Base-by-base conservation (phyloP, 2,888 invertebrate species). In the Callosobruchus maculatus region DNA sequence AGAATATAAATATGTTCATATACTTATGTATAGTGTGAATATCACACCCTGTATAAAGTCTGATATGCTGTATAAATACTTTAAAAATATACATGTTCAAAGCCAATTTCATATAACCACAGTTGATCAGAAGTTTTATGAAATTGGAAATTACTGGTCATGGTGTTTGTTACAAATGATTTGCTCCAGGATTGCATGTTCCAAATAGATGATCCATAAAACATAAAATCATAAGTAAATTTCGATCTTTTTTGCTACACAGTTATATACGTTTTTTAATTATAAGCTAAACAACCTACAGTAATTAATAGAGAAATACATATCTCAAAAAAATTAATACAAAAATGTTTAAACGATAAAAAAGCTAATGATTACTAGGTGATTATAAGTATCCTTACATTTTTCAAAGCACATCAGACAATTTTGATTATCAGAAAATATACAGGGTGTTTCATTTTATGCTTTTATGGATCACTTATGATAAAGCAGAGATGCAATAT, bases 1-100 rank as follows among this genome's bases (percentile, higher is more conserved):
- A 80, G 82, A 83, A 82, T 83, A 83, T 81, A 80, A 80, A 78
- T 79, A 79, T 79, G 76, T 78, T 75, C 73, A 76, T 75, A 75
- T 73, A 73, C 75, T 74, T 80, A 80, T 77, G 78, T 78, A 78
- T 77, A 74, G 80, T 81, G 80, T 82, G 82, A 82, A 82, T 82
- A 80, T 82, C 82, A 82, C 82, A 81, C 78, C 66, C 70, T 26
- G 21, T 68, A 68, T 21, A 68, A 68, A 68, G 21, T 22, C 68
- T 68, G 22, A 68, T 22, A 68, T 68, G 22, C 68, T 68, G 68
- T 21, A 68, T 22, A 68, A 68, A 68, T 49, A 49, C 68, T 68
- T 22, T 68, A 68, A 21, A 68, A 68, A 68, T 68, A 68, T 68
- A 68, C 68, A 68, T 68, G 20, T 68, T 9, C 22, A 68, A 1